phyloP scores from a whole-genome alignment of 1,140 invertebrate species.

The Ceratosolen fusciceps region DNA sequence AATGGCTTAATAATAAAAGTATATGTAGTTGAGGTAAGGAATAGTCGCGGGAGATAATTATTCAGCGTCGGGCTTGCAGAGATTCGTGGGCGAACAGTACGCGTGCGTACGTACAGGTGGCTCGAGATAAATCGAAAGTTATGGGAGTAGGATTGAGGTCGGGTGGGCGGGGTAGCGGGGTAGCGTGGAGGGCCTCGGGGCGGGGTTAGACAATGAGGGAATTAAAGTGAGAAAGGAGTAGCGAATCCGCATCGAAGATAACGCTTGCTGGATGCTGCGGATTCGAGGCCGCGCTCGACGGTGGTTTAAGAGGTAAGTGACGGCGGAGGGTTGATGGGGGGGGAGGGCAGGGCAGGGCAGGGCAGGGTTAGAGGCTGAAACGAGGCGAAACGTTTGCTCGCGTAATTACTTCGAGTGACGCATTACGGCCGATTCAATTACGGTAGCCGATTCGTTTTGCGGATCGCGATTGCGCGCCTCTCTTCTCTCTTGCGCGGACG shows the following conservation, averaged over 20 bases:
- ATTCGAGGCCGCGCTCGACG: neutral
- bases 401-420: constrained; percentile 59
- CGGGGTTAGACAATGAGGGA: neutral
- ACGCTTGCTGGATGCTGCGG: constrained; percentile 13
- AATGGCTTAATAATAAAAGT: too few species aligned
- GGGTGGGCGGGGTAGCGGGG: neutral
- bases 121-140: constrained; percentile 12
- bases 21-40: too few species aligned
- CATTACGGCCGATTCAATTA: constrained; percentile 61
- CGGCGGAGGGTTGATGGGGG: neutral
- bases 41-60: too few species aligned
- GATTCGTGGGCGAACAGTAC: neutral
- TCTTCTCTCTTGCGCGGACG: constrained; percentile 40
- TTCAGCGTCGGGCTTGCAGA: neutral
- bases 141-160: neutral
- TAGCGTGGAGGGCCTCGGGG: neutral
- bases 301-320: constrained; percentile 30
- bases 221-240: neutral
- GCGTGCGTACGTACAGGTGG: neutral
- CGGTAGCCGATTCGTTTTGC: constrained; percentile 56
- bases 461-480: constrained; percentile 45
- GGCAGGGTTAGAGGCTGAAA: neutral
- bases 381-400: constrained; percentile 53
- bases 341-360: neutral
- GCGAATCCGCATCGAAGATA: constrained; percentile 20